Evolutionary conservation across 2,797 vertebrate species (phyloP), one percentile per base, ranked within the genome.

Genomic region (Trachurus trachurus): DNA sequence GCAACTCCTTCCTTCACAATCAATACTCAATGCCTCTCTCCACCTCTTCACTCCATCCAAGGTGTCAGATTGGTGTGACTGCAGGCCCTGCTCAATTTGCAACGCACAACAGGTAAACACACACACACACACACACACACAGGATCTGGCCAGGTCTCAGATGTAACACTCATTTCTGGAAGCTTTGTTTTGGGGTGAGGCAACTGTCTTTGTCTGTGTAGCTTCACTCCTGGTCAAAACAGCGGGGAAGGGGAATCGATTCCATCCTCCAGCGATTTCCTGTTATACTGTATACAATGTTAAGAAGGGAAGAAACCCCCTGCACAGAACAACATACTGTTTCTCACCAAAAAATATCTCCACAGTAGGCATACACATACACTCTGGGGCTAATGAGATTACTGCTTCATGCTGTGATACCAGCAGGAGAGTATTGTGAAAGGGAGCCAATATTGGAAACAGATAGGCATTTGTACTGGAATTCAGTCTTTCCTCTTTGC

Each of bases 311-410:
- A 85, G 59, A 73, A 44, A 56, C 37, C 83, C 53, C 70, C 62
- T 58, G 72, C 85, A 82, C 63, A 67, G 58, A 88, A 78, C 78
- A 76, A 52, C 75, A 87, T 37, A 81, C 82, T 77, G 84, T 81
- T 86, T 81, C 63, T 76, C 64, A 86, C 76, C 39, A 78, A 79
- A 86, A 66, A 47, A 54, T 66, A 65, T 79, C 77, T 81, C 74
- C 31, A 64, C 74, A 85, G 73, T 74, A 50, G 16, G 75, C 65
- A 66, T 17, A 73, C 81, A 85, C 71, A 81, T 68, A 72, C 66
- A 75, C 78, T 66, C 42, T 44, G 71, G 16, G 57, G 70, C 76
- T 93, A 89, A 92, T 92, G 85, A 88, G 88, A 88, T 91, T 87
- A 83, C 70, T 19, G 79, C 82, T 74, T 54, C 89, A 79, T 75